Evolutionary conservation across 2,113 vertebrate genomes (phyloP), one percentile per base, ranked within the genome.

Genomic region (Daubentonia madagascariensis): DNA sequence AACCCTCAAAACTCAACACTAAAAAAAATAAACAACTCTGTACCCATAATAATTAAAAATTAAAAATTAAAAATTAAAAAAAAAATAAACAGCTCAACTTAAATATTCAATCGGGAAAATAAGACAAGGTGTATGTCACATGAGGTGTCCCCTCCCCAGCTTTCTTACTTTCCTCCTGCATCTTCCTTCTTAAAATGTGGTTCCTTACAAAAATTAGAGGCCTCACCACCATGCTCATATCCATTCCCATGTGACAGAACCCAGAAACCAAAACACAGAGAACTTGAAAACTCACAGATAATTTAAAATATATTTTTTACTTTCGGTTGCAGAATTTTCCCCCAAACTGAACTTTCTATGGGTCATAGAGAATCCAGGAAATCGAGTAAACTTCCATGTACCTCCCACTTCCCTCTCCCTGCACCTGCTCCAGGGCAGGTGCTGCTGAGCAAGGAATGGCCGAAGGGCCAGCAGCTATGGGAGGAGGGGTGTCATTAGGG

Each of bases 31-130:
- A 88, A 73, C 18, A 76, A 35, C 23, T 95, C 79, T 63, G 10
- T 63, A 25, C 0, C 25, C 59, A 28, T 63, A 63, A 63, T 63
- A 63, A 63, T 63, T 30, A 12, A 63, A 63, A 30, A 30, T 63
- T 30, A 28, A 63, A 28, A 28, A n/a, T n/a, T n/a, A n/a, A n/a
- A n/a, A n/a, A n/a, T n/a, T n/a, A 59, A 65, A 87, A 73, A 91
- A 61, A 80, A 91, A 61, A 65, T 17, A 50, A 88, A 73, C 45
- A 76, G 30, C 28, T 92, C 79, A 89, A 10, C 30, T 50, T 91
- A 72, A 81, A 97, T 93, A 80, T 84, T 67, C 45, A 67, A 54
- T 45, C 22, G n/a, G 83, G 81, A 54, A 96, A 67, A 50, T 79
- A 59, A 86, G 65, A 32, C 37, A 81, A 61, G 45, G 43, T 37